phyloP scores from a whole-genome alignment of 1,140 invertebrate species.

The Berghia stephanieae region DNA sequence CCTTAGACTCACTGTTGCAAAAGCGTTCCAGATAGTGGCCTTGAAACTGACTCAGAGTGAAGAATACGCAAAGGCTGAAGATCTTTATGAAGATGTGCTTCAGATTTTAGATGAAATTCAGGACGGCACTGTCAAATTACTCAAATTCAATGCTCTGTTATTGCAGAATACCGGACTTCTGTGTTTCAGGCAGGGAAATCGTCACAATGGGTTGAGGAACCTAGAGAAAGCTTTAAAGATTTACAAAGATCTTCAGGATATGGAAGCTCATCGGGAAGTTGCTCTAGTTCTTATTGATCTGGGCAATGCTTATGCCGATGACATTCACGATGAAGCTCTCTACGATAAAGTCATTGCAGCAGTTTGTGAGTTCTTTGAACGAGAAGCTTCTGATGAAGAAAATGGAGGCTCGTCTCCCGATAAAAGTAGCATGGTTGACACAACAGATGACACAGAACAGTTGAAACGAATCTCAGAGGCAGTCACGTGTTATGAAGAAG shows the following conservation, averaged over 20 bases:
- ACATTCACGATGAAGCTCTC: conserved; percentile 55
- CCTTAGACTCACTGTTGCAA: conserved; percentile 56
- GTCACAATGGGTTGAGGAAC: conserved; percentile 52
- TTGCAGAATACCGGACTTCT: conserved; percentile 59
- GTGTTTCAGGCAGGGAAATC: conserved; percentile 54
- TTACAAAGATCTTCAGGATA: conserved; percentile 56
- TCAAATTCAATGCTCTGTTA: conserved; percentile 55
- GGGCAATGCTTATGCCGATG: conserved; percentile 60
- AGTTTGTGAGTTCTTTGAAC: conserved; percentile 60
- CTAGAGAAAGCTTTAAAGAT: conserved; percentile 56
- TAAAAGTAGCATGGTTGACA: conserved; percentile 18
- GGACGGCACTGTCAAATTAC: conserved; percentile 55
- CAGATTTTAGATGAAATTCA: conserved; percentile 58
- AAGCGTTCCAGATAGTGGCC: conserved; percentile 51
- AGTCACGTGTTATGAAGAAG: conserved; percentile 56
- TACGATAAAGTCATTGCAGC: conserved; percentile 55
- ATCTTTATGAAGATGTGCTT: conserved; percentile 56
- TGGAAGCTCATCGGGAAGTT: conserved; percentile 55
- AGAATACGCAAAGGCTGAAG: conserved; percentile 52
- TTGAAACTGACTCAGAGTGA: conserved; percentile 52
- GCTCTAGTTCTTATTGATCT: conserved; percentile 57
- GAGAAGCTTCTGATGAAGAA: conserved; percentile 52
- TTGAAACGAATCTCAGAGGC: conserved; percentile 54
- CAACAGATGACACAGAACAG: conserved; percentile 42
- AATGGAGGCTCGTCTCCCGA: conserved; percentile 36